Base-by-base conservation (phyloP, 2,888 invertebrate species). In the Lobophora halterata region DNA sequence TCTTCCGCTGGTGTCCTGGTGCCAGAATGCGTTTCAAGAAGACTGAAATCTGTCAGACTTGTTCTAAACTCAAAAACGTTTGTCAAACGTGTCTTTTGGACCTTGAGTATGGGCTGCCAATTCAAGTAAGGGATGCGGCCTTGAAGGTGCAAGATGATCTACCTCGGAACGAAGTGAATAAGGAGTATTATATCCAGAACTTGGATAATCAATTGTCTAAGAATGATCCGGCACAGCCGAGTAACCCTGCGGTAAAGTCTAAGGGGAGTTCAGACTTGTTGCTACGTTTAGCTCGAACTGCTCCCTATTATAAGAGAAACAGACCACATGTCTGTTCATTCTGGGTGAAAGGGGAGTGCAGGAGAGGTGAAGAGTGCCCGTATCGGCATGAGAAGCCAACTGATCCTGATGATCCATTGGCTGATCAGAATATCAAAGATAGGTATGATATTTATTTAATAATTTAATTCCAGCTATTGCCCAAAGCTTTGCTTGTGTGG, bases 341-440 rank as follows among this genome's bases (percentile, higher is more conserved):
- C 79, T 98, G 97, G 96, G 97, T 98, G n/a, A 98, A 98, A 87
- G 98, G 97, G 1, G 97, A 98, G 75, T 98, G 98, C 72, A 92
- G 96, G 65, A 88, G 98, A 73, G 98, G 98, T 8, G 98, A 98
- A 75, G 98, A 98, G 71, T 98, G 98, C 76, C 98, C 98, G 0
- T 98, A 97, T 71, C 88, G 98, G 19, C 98, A 98, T 64, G 98
- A 98, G 70, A 97, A 97, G 71, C 98, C 98, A 0, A 97, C 97
- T 1, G 98, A 98, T 82, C 97, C 98, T 8, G 98, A 98, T 82
- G 98, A 98, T 88, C 98, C 98, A 1, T 82, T 98, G 21, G 96
- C 97, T 16, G 97, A 97, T 81, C 98, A 98, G 74, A 98, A 98
- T 71, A 97, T 98, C 51, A 96, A 95, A 69, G 97, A 97, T 80